phyloP scores from a whole-genome alignment of 2,113 vertebrate genomes.

The Xyliphius kryptos region DNA sequence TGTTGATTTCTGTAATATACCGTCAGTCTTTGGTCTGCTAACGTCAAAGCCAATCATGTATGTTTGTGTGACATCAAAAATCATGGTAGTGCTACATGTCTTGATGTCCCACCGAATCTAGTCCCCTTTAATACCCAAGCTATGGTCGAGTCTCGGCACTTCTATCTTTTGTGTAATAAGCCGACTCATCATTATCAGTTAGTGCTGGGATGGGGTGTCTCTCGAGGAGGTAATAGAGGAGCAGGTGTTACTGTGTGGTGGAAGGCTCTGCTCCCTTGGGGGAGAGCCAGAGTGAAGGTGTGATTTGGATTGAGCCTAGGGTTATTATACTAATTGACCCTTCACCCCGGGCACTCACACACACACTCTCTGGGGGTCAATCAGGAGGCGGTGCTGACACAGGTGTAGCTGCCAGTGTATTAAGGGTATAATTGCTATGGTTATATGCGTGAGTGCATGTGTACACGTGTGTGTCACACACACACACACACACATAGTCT shows the following conservation, averaged over 20 bases:
- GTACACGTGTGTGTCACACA: conserved; percentile 39
- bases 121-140: too few relatives aligned
- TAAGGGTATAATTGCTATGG: conserved; percentile 68
- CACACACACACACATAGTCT: too few relatives aligned
- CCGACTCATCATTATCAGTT: too few relatives aligned
- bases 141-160: too few relatives aligned
- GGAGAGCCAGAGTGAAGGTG: conserved; percentile 43
- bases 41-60: too few relatives aligned
- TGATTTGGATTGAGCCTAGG: conserved; percentile 64
- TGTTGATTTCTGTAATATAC: too few relatives aligned
- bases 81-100: too few relatives aligned
- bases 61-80: too few relatives aligned
- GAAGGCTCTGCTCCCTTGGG: conserved; percentile 18
- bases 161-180: too few relatives aligned
- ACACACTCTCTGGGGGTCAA: conserved; percentile 66
- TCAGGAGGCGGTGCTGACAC: conserved; percentile 64
- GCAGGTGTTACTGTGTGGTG: conserved; percentile 45
- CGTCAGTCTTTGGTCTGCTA: too few relatives aligned
- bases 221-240: conserved; percentile 48
- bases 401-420: conserved; percentile 67
- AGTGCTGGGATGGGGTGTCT: too few relatives aligned
- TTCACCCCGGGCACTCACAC: conserved; percentile 63
- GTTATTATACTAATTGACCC: conserved; percentile 77
- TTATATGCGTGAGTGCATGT: conserved; percentile 65
- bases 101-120: too few relatives aligned